phyloP scores from a whole-genome alignment of 2,797 vertebrate genomes.

The Tokudaia muenninki region DNA sequence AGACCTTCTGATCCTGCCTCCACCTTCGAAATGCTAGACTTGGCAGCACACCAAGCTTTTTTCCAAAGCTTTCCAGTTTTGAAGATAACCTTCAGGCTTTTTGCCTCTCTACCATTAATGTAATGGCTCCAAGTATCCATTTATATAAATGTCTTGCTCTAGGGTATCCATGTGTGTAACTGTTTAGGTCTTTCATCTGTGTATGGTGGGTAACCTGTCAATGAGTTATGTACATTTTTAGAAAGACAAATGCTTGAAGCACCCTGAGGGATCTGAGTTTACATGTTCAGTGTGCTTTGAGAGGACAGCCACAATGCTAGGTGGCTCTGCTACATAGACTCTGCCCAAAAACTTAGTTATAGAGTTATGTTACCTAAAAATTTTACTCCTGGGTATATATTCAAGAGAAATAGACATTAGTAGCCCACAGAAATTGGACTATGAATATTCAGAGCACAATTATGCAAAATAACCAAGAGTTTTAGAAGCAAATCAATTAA shows the following conservation, averaged over 20 bases:
- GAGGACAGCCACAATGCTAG: neutral
- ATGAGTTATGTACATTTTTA: slow-evolving; percentile 9
- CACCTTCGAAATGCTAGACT: neutral
- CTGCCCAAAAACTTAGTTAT: neutral
- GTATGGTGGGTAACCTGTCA: neutral
- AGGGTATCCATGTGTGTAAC: neutral
- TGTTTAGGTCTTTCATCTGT: neutral
- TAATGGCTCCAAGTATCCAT: slow-evolving; percentile 26
- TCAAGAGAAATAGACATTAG: neutral
- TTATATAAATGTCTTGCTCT: slow-evolving; percentile 29
- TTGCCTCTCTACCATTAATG: slow-evolving; percentile 18
- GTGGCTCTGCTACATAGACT: neutral
- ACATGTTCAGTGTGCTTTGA: slow-evolving; percentile 29
- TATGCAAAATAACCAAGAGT: neutral
- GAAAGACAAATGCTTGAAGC: neutral
- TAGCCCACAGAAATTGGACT: neutral
- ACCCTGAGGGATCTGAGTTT: neutral
- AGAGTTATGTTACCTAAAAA: neutral
- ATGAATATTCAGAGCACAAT: neutral
- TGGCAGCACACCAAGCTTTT: too few species aligned
- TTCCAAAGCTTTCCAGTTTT: neutral
- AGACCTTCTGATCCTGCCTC: neutral
- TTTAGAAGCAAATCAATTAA: neutral
- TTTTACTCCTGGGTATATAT: neutral
- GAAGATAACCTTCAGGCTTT: slow-evolving; percentile 22